phyloP scores from a whole-genome alignment of 1,140 invertebrate genomes.

The Bradysia coprophila region DNA sequence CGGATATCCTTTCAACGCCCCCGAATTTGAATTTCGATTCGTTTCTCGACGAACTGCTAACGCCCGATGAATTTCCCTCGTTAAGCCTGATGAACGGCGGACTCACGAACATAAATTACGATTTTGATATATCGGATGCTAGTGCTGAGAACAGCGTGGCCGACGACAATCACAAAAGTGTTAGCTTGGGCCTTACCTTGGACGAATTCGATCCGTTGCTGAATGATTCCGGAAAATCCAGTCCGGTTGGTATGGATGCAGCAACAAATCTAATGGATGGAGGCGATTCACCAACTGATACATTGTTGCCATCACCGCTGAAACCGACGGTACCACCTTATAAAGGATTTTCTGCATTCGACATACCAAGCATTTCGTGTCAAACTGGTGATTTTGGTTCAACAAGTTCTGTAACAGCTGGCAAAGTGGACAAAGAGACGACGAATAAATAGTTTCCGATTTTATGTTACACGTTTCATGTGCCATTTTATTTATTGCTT shows the following conservation, averaged over 20 bases:
- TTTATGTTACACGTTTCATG: too few species aligned
- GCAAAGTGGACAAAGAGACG: neutral
- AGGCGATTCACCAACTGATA: constrained; percentile 31
- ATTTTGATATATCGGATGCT: constrained; percentile 48
- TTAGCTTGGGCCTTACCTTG: constrained; percentile 11
- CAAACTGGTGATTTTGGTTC: constrained; percentile 37
- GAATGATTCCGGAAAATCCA: constrained; percentile 3
- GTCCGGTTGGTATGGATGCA: constrained; percentile 5
- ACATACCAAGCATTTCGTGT: constrained; percentile 54
- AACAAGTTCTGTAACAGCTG: constrained; percentile 1
- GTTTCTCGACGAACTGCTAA: constrained; percentile 32
- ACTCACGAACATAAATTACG: constrained; percentile 48
- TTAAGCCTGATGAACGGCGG: constrained; percentile 26
- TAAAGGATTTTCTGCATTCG: constrained; percentile 42
- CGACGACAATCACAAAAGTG: constrained; percentile 11
- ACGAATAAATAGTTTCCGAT: too few species aligned
- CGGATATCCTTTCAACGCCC: constrained; percentile 31
- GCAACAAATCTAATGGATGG: constrained; percentile 28
- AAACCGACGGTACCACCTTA: constrained; percentile 36
- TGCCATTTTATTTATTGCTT: neutral
- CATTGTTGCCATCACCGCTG: constrained; percentile 40
- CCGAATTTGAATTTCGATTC: constrained; percentile 26
- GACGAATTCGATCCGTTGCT: constrained; percentile 26
- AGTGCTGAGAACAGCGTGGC: constrained; percentile 41
- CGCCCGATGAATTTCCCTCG: constrained; percentile 32